A percentile compares a stretch with the other conserved stretches of the same genome.
These are phyloP conservation scores for Varroa destructor DNA, from an alignment of 1,140 invertebrate species.

Conservation along the genomic window DNA sequence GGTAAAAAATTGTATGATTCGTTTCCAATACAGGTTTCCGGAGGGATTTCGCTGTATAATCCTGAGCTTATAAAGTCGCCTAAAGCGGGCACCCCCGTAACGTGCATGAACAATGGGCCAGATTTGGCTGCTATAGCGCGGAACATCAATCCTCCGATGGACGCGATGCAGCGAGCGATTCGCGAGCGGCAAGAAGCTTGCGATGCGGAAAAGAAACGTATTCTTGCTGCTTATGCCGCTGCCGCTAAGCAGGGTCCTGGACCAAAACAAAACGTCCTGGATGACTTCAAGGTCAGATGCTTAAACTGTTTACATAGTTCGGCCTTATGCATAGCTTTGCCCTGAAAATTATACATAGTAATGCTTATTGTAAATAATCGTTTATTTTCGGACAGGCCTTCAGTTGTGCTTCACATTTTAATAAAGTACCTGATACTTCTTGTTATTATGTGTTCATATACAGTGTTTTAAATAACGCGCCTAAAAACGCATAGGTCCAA, in stretches of 20 bases:
- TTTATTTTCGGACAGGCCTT: no score
- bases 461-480: no score
- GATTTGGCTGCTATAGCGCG: neutral
- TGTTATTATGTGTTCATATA: no score
- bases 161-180: constrained; percentile 36
- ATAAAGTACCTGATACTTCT: no score
- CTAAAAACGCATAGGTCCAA: no score
- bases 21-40: constrained; percentile 9
- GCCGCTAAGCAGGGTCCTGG: constrained; percentile 35
- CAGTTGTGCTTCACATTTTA: no score
- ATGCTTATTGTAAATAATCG: no score
- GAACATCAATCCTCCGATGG: constrained; percentile 28
- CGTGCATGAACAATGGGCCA: constrained; percentile 25
- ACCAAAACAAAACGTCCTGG: constrained; percentile 26
- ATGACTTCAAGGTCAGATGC: constrained; percentile 17
- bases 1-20: no score
- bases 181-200: constrained; percentile 34
- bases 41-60: constrained; percentile 20
- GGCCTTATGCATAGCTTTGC: no score
- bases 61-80: constrained; percentile 24
- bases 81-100: neutral
- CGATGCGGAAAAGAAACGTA: constrained; percentile 34
- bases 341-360: no score
- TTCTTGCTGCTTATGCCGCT: constrained; percentile 36
- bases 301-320: no score